Base-by-base conservation (phyloP, 1,140 invertebrate species). In the Polyergus mexicanus region DNA sequence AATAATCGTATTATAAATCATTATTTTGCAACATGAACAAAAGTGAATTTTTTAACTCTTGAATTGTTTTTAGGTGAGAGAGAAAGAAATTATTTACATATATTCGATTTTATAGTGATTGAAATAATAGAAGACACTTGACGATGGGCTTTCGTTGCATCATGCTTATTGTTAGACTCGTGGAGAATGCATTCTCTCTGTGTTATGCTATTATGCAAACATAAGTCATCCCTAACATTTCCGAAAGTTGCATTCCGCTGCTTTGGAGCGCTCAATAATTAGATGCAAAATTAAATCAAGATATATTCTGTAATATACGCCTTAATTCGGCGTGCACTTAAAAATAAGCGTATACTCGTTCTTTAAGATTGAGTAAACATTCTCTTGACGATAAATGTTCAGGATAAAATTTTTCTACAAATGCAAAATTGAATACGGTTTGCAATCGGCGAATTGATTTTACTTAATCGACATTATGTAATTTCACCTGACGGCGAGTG, bases 401-500 rank as follows among this genome's bases (percentile, higher is more conserved):
- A 6, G 0, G 25, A 28, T 1, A 25, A 38, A 60, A 8, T 74
- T 58, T 74, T 74, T 6, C 10, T 7, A 10, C 16, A 13, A 8
- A 25, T 22, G 44, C n/a, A 7, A 35, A 5, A 8, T 44, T 22
- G 16, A 51, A 51, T 5, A 19, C 13, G 25, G 47, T 41, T n/a
- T 16, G 19, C 32, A 35, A 32, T 76, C 38, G 2, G 5, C 10
- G 0, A 51, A 19, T 6, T 47, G 16, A 11, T 2, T 63, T 47
- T 77, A 44, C 47, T 47, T 77, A 44, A 25, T 63, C 8, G 11
- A 19, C 13, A 41, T 35, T 54, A 3, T 25, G 10, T 25, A 32
- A 44, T 51, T 78, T 89, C 87, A 88, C 87, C 86, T 88, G 86
- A 11, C 3, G 41, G 22, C 76, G 87, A 62, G 13, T 16, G 35